phyloP scores from a whole-genome alignment of 2,113 vertebrate genomes.

The Cinclus mexicanus region DNA sequence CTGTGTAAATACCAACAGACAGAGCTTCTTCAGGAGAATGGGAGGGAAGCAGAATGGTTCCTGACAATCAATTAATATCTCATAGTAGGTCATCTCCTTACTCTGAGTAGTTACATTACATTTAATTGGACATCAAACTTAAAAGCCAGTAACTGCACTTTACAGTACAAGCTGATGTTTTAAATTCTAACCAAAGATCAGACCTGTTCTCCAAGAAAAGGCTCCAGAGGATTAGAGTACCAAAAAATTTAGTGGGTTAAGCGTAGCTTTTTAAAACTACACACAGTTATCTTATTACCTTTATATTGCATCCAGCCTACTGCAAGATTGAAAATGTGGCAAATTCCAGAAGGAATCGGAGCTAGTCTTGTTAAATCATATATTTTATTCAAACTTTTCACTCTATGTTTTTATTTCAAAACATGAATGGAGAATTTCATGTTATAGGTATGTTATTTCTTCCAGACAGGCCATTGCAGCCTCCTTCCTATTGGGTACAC shows the following conservation, averaged over 20 bases:
- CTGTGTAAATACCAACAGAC: background rate
- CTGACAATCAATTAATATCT: background rate
- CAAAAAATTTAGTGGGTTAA: background rate
- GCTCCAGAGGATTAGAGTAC: background rate
- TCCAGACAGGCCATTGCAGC: background rate
- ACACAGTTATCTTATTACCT: background rate
- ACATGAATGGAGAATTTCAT: background rate
- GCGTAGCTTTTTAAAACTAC: background rate
- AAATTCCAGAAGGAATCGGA: background rate
- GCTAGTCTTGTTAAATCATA: background rate
- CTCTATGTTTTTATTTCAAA: background rate
- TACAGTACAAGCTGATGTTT: background rate
- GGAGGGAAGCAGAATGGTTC: background rate
- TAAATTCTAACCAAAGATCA: background rate
- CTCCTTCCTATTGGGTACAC: background rate
- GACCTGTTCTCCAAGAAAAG: background rate
- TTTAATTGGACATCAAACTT: background rate
- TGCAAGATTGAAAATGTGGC: accelerated
- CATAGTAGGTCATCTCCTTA: background rate
- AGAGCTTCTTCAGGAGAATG: background rate
- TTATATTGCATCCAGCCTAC: background rate
- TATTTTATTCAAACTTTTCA: background rate
- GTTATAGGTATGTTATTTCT: background rate
- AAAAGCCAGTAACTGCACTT: background rate
- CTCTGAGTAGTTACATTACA: background rate